Base-by-base conservation (phyloP, 2,113 vertebrate species). In the Sceloporus undulatus region DNA sequence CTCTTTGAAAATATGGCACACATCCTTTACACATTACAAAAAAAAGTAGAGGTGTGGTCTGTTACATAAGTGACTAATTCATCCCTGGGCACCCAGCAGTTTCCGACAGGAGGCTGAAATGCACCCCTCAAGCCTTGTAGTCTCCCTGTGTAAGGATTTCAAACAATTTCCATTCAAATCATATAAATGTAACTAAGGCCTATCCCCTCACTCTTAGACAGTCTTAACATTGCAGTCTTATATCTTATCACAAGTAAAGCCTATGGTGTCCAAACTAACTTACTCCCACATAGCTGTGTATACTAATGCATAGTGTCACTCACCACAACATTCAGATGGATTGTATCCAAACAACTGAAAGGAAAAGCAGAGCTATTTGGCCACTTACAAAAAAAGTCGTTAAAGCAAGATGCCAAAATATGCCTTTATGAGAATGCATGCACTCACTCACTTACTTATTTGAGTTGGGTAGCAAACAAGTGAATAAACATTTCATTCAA, bases 401-500 rank as follows among this genome's bases (percentile, higher is more conserved):
- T 78, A 56, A 89, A 42, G 78, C 89, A 95, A 93, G 62, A 48
- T 34, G 79, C 86, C 65, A 88, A 52, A 1, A 0, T 92, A 52
- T 71, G 66, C 27, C 52, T 52, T 16, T 25, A 9, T 42, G 8
- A 74, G 27, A 23, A n/a, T 79, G 21, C 3, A 52, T 23, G 21
- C 2, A 52, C 18, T 14, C 16, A 80, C 48, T 73, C 13, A 71
- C 25, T 68, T 8, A 38, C 6, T 48, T 85, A 90, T 88, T 93
- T 94, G 89, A 90, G 79, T 94, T 92, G 82, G 90, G 68, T 94
- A 77, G 71, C 80, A 91, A 92, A 93, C 40, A 92, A 91, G 14
- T 91, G 80, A 94, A 93, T 93, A 95, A 96, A 95, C 90, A 94
- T 93, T 95, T 93, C 85, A 93, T 95, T 93, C 88, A 87, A 86